Percentiles rank a stretch among this genome's conserved stretches.
These are phyloP conservation scores for Diglossa cyanea DNA, from an alignment of 2,797 vertebrate genomes.

Conservation along the genomic window DNA sequence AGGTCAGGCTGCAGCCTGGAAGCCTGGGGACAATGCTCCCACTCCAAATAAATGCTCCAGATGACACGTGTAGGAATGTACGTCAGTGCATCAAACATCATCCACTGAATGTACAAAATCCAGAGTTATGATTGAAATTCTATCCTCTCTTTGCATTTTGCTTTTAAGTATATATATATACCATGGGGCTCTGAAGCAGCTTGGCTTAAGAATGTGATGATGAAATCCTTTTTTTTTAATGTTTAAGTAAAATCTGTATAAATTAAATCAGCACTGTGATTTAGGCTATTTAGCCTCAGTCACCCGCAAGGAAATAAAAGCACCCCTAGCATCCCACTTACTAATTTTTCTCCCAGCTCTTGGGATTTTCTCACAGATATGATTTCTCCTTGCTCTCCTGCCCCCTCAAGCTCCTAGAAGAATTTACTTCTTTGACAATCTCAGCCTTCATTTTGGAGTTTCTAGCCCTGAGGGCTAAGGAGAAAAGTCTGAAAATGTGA, in stretches of 20 bases:
- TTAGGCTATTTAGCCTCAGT: not conserved
- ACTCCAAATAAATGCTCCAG: not conserved
- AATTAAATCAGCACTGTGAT: not conserved
- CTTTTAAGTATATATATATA: not conserved
- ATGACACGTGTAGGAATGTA: rapidly evolving
- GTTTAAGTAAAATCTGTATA: not conserved
- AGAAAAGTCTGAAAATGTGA: constrained; percentile 29
- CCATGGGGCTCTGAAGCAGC: not conserved
- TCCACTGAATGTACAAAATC: not conserved
- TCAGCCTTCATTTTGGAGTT: constrained; percentile 40
- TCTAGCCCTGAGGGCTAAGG: constrained; percentile 3
- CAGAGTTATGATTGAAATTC: not conserved
- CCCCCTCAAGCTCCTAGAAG: not conserved
- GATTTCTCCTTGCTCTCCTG: not conserved
- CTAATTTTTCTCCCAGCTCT: not conserved
- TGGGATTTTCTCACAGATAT: not conserved
- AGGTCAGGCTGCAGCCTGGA: not conserved
- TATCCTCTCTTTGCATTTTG: not conserved
- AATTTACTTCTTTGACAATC: constrained; percentile 26
- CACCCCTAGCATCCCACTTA: not conserved
- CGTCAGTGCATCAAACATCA: not conserved
- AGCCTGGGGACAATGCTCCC: not conserved
- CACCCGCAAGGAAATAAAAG: not conserved
- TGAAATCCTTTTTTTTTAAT: not conserved
- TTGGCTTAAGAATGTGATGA: not conserved